Percentiles rank a stretch among this genome's conserved stretches.
Conservation (phyloP, 2,888 invertebrate genomes). For the Cataglyphis albicans region DNA sequence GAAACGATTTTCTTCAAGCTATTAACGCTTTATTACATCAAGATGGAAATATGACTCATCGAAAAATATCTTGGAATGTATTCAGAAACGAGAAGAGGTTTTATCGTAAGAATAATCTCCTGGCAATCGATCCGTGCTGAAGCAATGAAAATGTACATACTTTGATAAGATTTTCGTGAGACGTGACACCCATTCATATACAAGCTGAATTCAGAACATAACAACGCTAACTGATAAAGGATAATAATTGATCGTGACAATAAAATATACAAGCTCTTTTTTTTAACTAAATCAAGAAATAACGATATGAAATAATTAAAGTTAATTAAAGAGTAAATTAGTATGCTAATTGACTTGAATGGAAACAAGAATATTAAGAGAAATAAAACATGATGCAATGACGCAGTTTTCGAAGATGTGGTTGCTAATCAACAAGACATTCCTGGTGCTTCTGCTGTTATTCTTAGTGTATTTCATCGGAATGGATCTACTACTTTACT, state of each 20-base stretch:
- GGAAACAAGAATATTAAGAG: not conserved
- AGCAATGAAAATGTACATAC: not conserved
- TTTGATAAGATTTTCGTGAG: conserved; percentile 7
- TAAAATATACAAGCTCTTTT: not conserved
- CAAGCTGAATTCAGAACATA: not conserved
- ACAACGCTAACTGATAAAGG: not conserved
- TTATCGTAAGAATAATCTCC: not conserved
- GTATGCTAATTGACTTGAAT: not conserved
- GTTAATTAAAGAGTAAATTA: not conserved
- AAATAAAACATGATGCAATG: not conserved
- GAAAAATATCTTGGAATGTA: not conserved
- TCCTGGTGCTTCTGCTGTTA: conserved; percentile 87
- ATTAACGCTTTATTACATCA: not conserved
- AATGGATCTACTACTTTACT: conserved; percentile 91
- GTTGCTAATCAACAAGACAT: conserved; percentile 80
- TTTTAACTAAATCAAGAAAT: not conserved
- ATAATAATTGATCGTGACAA: not conserved
- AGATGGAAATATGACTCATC: not conserved
- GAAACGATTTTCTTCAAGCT: not conserved
- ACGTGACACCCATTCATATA: not conserved
- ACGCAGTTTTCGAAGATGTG: conserved; percentile 60
- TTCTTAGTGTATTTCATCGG: conserved; percentile 88
- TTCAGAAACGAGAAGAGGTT: too few species aligned
- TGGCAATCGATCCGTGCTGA: conserved; percentile 1
- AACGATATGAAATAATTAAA: not conserved